Evolutionary conservation across 2,888 invertebrate species (phyloP).

Genomic region (Thecocarcelia acutangulata): DNA sequence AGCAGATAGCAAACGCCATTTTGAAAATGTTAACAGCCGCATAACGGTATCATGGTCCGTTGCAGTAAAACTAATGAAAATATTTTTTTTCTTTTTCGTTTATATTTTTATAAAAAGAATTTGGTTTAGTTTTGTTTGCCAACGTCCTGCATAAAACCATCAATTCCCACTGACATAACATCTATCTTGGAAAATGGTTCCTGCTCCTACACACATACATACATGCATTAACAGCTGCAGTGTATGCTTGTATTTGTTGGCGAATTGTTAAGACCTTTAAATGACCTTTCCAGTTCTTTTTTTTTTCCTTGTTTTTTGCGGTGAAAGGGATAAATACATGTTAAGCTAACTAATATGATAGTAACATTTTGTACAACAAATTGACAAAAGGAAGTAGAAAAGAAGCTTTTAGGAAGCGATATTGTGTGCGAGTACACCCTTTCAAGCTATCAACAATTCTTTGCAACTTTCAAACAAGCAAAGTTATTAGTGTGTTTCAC

Average conservation of each 20-base stretch:
- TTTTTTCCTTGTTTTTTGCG: too few species aligned
- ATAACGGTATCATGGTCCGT: slow-evolving; percentile 64
- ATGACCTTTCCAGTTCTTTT: slow-evolving; percentile 74
- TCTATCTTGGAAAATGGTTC: slow-evolving; percentile 73
- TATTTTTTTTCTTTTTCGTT: slow-evolving; percentile 2
- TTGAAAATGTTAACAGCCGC: slow-evolving; percentile 67
- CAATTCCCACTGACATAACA: slow-evolving; percentile 79
- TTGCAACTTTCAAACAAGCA: too few species aligned
- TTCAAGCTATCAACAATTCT: too few species aligned
- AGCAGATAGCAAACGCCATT: slow-evolving; percentile 64
- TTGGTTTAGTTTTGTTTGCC: slow-evolving; percentile 48
- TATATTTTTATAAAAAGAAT: slow-evolving; percentile 10
- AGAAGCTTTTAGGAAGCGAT: neutral
- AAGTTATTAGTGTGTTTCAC: too few species aligned
- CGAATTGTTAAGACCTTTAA: slow-evolving; percentile 74
- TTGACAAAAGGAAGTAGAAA: neutral
- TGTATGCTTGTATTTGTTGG: neutral
- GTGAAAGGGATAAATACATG: neutral
- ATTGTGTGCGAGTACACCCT: too few species aligned
- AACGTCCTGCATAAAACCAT: slow-evolving; percentile 73
- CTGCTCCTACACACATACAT: neutral
- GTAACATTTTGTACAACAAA: neutral
- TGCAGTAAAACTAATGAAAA: slow-evolving; percentile 58
- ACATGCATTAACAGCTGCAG: too few species aligned
- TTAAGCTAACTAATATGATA: slow-evolving; percentile 1